Percentiles rank a stretch among this genome's conserved stretches.
phyloP scores from a whole-genome alignment of 2,113 vertebrate species.

The Plotosus lineatus region DNA sequence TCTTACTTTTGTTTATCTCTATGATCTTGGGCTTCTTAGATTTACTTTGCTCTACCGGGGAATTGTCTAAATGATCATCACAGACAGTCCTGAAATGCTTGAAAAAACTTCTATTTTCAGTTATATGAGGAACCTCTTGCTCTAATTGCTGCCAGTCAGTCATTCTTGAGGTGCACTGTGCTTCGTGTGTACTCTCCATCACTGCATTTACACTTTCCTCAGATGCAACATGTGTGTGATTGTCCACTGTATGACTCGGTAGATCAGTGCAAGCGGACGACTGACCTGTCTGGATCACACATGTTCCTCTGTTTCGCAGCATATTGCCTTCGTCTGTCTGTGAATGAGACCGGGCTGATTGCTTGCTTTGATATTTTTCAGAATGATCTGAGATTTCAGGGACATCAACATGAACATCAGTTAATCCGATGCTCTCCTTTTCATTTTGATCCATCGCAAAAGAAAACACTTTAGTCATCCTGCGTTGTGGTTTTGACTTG shows the following conservation, averaged over 20 bases:
- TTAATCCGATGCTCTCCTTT: background rate
- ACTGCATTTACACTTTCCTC: background rate
- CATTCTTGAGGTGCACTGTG: background rate
- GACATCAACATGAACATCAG: background rate
- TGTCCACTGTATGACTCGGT: background rate
- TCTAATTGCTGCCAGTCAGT: conserved; percentile 13
- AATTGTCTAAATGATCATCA: background rate
- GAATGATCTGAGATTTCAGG: background rate
- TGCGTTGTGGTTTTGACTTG: conserved; percentile 32
- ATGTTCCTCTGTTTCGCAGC: conserved; percentile 57
- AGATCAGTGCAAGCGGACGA: background rate
- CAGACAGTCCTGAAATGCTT: background rate
- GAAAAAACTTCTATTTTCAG: background rate
- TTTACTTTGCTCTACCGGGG: conserved; percentile 32
- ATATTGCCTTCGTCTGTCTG: background rate
- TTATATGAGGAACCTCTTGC: background rate
- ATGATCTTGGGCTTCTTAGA: conserved; percentile 55
- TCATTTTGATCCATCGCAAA: conserved; percentile 1
- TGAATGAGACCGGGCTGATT: background rate
- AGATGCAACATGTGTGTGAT: background rate
- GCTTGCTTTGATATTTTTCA: conserved; percentile 16
- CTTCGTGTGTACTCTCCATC: background rate
- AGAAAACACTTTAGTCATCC: background rate
- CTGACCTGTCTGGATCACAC: conserved; percentile 44
- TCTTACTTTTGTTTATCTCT: conserved; percentile 29